Base-by-base conservation (phyloP, 2,888 invertebrate genomes). In the Reticulitermes lucifugus region DNA sequence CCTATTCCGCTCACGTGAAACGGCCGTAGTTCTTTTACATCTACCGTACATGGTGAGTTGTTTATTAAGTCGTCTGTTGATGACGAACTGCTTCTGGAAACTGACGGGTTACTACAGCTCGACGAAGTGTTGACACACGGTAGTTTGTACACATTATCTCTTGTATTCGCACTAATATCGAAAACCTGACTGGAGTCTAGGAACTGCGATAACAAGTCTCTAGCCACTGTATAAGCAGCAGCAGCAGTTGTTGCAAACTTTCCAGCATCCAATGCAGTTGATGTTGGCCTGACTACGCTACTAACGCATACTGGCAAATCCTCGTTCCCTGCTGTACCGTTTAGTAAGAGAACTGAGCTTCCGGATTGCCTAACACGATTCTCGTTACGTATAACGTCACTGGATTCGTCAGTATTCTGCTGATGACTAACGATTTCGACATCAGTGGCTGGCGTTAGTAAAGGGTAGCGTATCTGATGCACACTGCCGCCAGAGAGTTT, bases 291-390 rank as follows among this genome's bases (percentile, higher is more conserved):
- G 7, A 73, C 14, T 73, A 21, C 2, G 41, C 41, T 73, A 73
- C 73, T 43, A 18, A 73, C 73, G 18, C 65, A 14, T n/a, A 43
- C 77, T 46, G n/a, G 46, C 22, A 46, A 51, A n/a, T 43, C 46
- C 18, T 46, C 77, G 14, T 35, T 51, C 46, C 77, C 77, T 77
- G n/a, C 77, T 77, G 46, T 46, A 46, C 22, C 21, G 51, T 3
- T 77, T 0, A 41, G 46, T 43, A 77, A 77, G 1, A 77, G 46
- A 46, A 46, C 46, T 65, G 65, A 65, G 41, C n/a, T 10, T 21
- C 21, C 43, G 14, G 77, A n/a, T 77, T 77, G 77, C 77, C 77
- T 25, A 77, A 77, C 46, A 46, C 51, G 22, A 77, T 77, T 77
- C 77, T 77, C 77, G 22, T 46, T 77, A 51, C 14, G 43, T 22